A percentile compares a stretch with the other conserved stretches of the same genome.
Conservation (phyloP, 1,140 invertebrate genomes). For the Drosophila rufa region DNA sequence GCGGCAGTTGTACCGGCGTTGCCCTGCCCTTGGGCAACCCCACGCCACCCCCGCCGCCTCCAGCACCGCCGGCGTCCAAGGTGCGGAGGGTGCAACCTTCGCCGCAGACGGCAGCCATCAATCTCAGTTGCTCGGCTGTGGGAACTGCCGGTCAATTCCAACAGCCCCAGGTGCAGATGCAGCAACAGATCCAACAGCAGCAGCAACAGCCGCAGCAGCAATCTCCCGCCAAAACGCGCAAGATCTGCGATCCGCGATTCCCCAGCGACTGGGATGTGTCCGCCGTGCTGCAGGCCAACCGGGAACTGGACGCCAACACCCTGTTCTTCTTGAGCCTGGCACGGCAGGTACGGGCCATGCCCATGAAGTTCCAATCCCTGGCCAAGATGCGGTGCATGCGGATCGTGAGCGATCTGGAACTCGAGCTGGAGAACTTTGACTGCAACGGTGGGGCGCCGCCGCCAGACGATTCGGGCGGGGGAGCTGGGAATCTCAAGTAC, state of each 20-base stretch:
- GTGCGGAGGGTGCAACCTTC: conserved; percentile 78
- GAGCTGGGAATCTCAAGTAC: conserved; percentile 64
- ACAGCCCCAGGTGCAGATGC: conserved; percentile 10
- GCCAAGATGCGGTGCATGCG: conserved; percentile 84
- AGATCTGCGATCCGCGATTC: conserved; percentile 62
- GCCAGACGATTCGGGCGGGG: conserved; percentile 56
- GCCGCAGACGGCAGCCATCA: conserved; percentile 77
- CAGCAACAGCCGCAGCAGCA: conserved; percentile 34
- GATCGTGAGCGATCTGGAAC: conserved; percentile 80
- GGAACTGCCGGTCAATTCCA: conserved; percentile 8
- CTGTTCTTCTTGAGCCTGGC: conserved; percentile 80
- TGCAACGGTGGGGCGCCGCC: conserved; percentile 64
- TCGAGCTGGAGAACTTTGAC: conserved; percentile 79
- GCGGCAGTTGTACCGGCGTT: conserved; percentile 8
- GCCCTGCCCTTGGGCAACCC: conserved; percentile 42
- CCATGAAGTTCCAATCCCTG: conserved; percentile 79
- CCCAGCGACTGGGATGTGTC: conserved; percentile 74
- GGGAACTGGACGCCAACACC: conserved; percentile 80
- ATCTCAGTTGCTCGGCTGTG: conserved; percentile 67
- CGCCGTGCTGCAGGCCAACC: conserved; percentile 77
- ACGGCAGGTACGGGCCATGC: conserved; percentile 77
- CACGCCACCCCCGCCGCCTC: conserved; percentile 48
- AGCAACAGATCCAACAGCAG: conserved; percentile 16
- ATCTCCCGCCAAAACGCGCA: conserved; percentile 70
- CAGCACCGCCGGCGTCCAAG: conserved; percentile 65